Evolutionary conservation across 2,888 invertebrate species (phyloP), one percentile per base, ranked within the genome.

Genomic region (Caenorhabditis sp.): DNA sequence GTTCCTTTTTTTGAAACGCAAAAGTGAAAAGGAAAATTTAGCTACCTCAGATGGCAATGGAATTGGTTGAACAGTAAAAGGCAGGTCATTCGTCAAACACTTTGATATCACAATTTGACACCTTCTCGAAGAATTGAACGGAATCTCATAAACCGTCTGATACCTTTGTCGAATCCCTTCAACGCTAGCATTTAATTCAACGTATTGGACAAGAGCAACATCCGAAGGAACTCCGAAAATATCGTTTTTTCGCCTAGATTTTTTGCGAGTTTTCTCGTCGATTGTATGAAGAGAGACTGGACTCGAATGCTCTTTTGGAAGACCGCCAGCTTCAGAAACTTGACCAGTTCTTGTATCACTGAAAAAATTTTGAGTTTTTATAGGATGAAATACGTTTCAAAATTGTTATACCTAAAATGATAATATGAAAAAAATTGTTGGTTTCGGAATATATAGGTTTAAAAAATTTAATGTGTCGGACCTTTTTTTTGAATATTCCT

Each of bases 101-200:
- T 76, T 71, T 1, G 82, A 80, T 0, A 87, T 75, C 27, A 87
- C 84, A 36, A 85, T 52, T 63, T 87, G 87, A 71, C 82, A 86
- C 14, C 86, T 64, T 8, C 87, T 76, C 7, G 81, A 81, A 0
- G 87, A 87, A 62, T 87, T 87, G 80, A 87, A 87, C 8, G 87
- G 85, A 20, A 87, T 80, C 63, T 87, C 87, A 63, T 79, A 82
- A 12, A 85, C 75, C 1, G 76, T 71, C 83, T 85, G 81, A 67
- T 83, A 86, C 65, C 86, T 67, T 56, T 83, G 82, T 20, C 86
- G 65, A 31, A 87, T 84, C n/a, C 82, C 86, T 57, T 86, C 84
- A 0, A 85, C 84, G 54, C 79, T 78, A 1, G 85, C 83, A 38
- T 75, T 80, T 53, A 63, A 56, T 56, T 87, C 86, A 1, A 87